Base-by-base conservation (phyloP, 2,797 vertebrate genomes). In the Xiphophorus birchmanni region DNA sequence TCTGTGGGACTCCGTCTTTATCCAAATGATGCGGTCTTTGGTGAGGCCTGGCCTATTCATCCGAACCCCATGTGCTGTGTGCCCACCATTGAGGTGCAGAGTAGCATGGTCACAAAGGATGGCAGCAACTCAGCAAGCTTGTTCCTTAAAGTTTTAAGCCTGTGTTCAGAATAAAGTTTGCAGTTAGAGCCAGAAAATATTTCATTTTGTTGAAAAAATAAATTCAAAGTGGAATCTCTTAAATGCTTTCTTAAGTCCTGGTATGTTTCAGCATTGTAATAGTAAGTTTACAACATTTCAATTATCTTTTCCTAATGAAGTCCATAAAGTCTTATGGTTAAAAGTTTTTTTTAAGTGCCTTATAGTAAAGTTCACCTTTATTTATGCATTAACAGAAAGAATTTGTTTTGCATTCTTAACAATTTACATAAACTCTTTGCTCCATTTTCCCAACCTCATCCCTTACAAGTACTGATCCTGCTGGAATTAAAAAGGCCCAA, bases 71-170 rank as follows among this genome's bases (percentile, higher is more conserved):
- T 95, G 94, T 93, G 94, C 93, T 88, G 92, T 77, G 86, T 92
- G 94, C 91, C 93, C 91, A 92, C 94, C 88, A 94, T 94, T 94
- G 91, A 94, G 92, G 89, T 90, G 91, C 91, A 93, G 90, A 89
- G 91, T 91, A 92, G 94, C 94, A 90, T 88, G 91, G 91, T 91
- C 94, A 94, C 93, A 93, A 94, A 94, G 92, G 91, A 94, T 90
- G 92, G 83, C 92, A 92, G 91, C 90, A 44, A 82, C 91, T 91
- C 84, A 91, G 76, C 84, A 80, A 58, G 84, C 83, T 84, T 77
- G 74, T 58, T 76, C 88, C 84, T 63, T 77, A 86, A 86, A 87
- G 67, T 84, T 81, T 72, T 78, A 76, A 87, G 80, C 81, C 88
- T 89, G 86, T 85, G 86, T 85, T 80, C 78, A 45, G 52, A 76